Base-by-base conservation (phyloP, 2,888 invertebrate species). In the Steinernema carpocapsae region DNA sequence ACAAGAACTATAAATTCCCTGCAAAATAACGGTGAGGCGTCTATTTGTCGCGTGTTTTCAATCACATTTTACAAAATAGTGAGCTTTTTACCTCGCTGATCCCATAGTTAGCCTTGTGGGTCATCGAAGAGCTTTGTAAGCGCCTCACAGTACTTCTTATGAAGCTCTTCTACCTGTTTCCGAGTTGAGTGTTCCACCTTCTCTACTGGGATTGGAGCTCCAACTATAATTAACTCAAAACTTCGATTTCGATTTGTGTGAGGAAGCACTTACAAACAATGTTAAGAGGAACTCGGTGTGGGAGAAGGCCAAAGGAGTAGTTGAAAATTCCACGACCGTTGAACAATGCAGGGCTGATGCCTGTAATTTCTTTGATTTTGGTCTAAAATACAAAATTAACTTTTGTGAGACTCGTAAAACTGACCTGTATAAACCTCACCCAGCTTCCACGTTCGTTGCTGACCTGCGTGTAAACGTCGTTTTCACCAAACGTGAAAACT, bases 241-340 rank as follows among this genome's bases (percentile, higher is more conserved):
- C n/a, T n/a, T n/a, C 59, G 59, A 10, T 7, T 7, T 29, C 56
- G 56, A 29, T 3, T n/a, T n/a, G n/a, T n/a, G n/a, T n/a, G n/a
- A n/a, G n/a, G n/a, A n/a, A n/a, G n/a, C 3, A 72, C 71, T 43
- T 29, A 86, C 95, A 93, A 83, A 96, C 93, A 84, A 93, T 93
- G 37, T 92, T 91, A 51, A 97, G 91, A 0, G 93, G 93, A 76
- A 90, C 90, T 52, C 95, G 90, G 56, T 92, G 91, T 0, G 96
- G 95, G 73, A 96, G 88, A 6, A 94, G 88, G 0, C 96, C 96
- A 87, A 93, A 93, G 0, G 91, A 91, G 87, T 96, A 95, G 88
- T 96, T 95, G 86, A 96, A 94, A 77, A 95, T 90, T 1, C 96
- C 96, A 43, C 96, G 90, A 0, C 90, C 90, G 73, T 86, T 82